Conservation (phyloP, 2,113 vertebrate species). For the Chinchilla lanigera region DNA sequence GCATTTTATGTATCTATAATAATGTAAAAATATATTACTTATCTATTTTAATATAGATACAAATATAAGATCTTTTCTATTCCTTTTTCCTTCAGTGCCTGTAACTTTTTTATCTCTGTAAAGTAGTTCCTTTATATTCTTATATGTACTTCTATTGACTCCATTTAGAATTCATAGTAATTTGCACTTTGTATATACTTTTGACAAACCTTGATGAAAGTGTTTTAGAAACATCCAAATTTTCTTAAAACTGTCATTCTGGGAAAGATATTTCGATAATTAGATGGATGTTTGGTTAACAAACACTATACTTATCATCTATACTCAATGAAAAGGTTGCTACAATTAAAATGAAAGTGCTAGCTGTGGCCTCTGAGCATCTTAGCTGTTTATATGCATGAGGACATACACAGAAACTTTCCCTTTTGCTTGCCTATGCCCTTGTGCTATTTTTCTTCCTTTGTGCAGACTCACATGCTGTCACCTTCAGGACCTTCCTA, state of each 20-base stretch:
- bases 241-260: not conserved
- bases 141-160: not conserved
- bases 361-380: not conserved
- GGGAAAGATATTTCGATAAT: slow-evolving; percentile 20
- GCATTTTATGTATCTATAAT: not conserved
- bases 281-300: not conserved
- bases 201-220: slow-evolving; percentile 34
- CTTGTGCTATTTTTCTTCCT: not conserved
- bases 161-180: slow-evolving; percentile 6
- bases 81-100: slow-evolving; percentile 39
- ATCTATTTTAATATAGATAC: not conserved
- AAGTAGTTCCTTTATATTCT: not conserved
- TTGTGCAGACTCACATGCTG: not conserved
- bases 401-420: not conserved
- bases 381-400: not conserved
- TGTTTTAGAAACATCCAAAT: slow-evolving; percentile 6
- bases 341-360: not conserved
- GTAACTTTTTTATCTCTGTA: not conserved
- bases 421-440: not conserved
- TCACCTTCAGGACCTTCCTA: not conserved
- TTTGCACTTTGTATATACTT: not conserved
- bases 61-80: not conserved
- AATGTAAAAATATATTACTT: slow-evolving; percentile 1
- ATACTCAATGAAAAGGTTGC: slow-evolving; percentile 25
- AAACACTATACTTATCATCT: not conserved